These are phyloP conservation scores for Ceyx melanurus DNA, from an alignment of 2,113 vertebrate genomes.

Conservation along the genomic window DNA sequence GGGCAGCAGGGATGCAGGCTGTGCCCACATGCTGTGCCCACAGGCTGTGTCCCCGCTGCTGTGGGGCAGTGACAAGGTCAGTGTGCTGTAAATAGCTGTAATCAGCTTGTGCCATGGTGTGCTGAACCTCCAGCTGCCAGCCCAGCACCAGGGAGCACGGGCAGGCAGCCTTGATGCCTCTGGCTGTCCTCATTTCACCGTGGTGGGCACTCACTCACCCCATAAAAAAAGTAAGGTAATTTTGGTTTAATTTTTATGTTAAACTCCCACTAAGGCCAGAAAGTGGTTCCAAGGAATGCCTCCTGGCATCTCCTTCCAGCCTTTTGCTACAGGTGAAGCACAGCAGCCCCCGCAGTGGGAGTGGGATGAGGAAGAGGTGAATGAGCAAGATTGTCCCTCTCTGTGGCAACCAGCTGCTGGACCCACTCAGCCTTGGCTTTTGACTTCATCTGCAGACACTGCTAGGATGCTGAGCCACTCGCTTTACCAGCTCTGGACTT, in stretches of 20 bases:
- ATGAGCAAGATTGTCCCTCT: neutral
- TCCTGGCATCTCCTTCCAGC: neutral
- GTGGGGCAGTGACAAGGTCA: neutral
- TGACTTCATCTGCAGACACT: neutral
- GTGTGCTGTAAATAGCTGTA: accelerated
- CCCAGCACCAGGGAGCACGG: accelerated
- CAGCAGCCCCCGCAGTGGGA: neutral
- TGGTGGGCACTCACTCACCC: neutral
- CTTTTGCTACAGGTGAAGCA: neutral
- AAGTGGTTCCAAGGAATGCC: neutral
- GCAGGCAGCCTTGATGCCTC: neutral
- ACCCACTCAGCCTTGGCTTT: neutral
- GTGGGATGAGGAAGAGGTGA: neutral
- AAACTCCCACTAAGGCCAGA: neutral
- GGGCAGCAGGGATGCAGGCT: neutral
- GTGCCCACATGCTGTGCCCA: neutral
- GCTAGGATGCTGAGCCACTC: neutral
- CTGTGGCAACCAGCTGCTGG: accelerated
- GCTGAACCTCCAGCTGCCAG: neutral
- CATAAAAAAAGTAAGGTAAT: neutral
- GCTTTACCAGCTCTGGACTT: neutral
- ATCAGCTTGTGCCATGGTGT: accelerated
- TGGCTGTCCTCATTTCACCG: neutral
- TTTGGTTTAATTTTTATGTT: neutral
- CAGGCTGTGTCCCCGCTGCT: neutral